Percentiles rank a stretch among this genome's conserved stretches.
phyloP scores from a whole-genome alignment of 2,888 invertebrate species.

The Periphyllus acericola region DNA sequence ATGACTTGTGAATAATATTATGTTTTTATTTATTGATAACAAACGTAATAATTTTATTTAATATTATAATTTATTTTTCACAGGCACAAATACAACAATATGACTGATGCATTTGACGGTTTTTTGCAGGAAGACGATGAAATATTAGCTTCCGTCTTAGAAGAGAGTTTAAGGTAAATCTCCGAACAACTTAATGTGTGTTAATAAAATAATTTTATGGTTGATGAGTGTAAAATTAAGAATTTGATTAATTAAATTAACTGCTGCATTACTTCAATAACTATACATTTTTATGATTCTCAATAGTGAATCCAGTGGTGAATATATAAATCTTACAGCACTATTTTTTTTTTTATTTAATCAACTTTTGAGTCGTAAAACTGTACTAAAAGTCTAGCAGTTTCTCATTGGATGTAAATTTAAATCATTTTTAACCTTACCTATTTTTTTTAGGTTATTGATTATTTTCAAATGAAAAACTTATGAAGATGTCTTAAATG shows the following conservation, averaged over 20 bases:
- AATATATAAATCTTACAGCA: neutral
- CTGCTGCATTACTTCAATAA: neutral
- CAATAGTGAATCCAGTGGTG: neutral
- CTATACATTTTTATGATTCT: neutral
- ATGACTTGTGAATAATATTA: neutral
- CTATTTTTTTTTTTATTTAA: no score
- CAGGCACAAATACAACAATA: neutral
- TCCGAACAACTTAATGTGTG: neutral
- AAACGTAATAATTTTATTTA: neutral
- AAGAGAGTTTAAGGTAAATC: conserved; percentile 65
- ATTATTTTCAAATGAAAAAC: no score
- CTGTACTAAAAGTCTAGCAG: no score
- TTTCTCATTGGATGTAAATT: no score
- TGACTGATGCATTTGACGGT: neutral
- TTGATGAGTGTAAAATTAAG: neutral
- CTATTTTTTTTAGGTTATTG: no score
- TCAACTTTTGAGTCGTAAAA: no score
- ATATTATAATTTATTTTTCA: neutral
- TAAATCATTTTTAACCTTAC: no score
- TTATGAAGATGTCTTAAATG: no score
- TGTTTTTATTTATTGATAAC: neutral
- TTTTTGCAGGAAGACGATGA: conserved; percentile 63
- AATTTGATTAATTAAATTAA: neutral
- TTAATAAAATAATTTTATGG: neutral
- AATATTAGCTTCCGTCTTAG: conserved; percentile 63